These are phyloP conservation scores for Alentia gelatinosa DNA, from an alignment of 2,888 invertebrate species.

Conservation along the genomic window DNA sequence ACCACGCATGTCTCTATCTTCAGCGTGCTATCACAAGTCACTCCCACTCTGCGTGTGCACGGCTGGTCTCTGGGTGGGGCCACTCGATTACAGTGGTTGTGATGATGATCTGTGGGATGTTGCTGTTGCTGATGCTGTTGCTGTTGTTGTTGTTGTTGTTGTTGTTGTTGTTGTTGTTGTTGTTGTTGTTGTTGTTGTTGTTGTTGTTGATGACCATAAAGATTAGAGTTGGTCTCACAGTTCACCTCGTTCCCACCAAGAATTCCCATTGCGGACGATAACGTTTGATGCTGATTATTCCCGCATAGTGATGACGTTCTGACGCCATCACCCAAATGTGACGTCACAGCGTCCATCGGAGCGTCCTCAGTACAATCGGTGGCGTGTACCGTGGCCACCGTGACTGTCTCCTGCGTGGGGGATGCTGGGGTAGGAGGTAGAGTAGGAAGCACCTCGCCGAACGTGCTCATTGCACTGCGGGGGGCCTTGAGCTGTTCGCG, in stretches of 20 bases:
- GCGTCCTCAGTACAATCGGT: constrained; percentile 22
- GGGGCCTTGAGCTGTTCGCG: neutral
- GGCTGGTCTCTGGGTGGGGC: too few species aligned
- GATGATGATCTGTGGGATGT: neutral
- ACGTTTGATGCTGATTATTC: too few species aligned
- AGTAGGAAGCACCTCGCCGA: neutral
- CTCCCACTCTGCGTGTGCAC: too few species aligned
- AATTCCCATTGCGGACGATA: neutral
- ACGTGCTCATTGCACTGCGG: neutral
- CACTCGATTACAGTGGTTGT: neutral
- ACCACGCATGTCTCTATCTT: constrained; percentile 11
- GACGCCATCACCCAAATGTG: neutral
- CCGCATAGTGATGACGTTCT: neutral
- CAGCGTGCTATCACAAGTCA: constrained; percentile 18
- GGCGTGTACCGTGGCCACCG: constrained; percentile 29
- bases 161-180: constrained; percentile 18
- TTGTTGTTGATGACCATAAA: neutral
- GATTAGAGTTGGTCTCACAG: neutral
- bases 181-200: too few species aligned
- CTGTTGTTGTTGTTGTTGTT: neutral
- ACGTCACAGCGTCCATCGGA: neutral
- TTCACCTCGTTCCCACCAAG: neutral
- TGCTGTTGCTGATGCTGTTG: constrained; percentile 2
- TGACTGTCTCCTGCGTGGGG: neutral
- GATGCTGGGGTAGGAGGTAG: neutral